These are phyloP conservation scores for Oreotrochilus melanogaster DNA, from an alignment of 2,113 vertebrate genomes.

Conservation along the genomic window DNA sequence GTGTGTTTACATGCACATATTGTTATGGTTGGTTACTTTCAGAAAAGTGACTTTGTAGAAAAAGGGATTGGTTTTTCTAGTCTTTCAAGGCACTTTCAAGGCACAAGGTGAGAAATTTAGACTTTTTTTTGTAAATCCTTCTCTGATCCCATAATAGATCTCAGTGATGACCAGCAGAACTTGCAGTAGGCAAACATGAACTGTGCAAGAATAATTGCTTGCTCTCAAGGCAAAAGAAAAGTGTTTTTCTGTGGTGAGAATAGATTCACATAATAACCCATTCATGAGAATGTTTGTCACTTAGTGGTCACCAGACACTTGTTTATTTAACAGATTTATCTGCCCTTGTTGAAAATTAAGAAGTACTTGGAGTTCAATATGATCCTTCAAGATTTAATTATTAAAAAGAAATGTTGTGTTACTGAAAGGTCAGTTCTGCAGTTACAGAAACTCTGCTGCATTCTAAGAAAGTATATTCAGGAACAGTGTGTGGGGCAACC, in stretches of 20 bases:
- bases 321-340: constrained; percentile 9
- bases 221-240: constrained; percentile 15
- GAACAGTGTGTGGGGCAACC: not conserved
- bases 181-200: not conserved
- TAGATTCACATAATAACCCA: not conserved
- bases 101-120: no score
- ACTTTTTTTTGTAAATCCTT: not conserved
- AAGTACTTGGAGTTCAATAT: not conserved
- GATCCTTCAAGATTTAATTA: not conserved
- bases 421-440: not conserved
- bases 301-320: constrained; percentile 1
- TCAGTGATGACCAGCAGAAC: not conserved
- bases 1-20: not conserved
- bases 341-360: not conserved
- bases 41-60: not conserved
- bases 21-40: not conserved
- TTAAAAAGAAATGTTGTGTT: not conserved
- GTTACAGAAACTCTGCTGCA: not conserved
- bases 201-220: constrained; percentile 9
- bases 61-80: not conserved
- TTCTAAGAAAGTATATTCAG: not conserved
- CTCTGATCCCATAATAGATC: not conserved
- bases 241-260: not conserved
- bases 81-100: no score
- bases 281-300: not conserved